Percentiles rank a stretch among this genome's conserved stretches.
These are phyloP conservation scores for Bergia sp. DNA, from an alignment of 92 coral and sea anemone species.

Conservation along the genomic window DNA sequence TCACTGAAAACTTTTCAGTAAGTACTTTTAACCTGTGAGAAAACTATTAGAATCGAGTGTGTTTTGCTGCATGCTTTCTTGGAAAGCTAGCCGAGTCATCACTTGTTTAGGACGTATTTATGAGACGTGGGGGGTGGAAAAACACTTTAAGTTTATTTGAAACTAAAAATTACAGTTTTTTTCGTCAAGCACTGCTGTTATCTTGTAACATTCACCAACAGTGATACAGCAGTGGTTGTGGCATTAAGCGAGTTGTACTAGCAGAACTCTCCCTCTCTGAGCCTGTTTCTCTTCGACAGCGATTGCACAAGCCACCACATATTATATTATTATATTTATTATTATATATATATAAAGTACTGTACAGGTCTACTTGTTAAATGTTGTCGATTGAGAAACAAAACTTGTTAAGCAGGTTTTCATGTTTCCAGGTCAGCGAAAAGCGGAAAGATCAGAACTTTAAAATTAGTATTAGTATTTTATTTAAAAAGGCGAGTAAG, in stretches of 20 bases:
- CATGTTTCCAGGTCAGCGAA: background rate
- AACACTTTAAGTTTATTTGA: background rate
- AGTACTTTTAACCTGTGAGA: background rate
- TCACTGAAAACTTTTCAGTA: background rate
- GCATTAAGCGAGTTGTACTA: background rate
- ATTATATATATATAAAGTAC: no score
- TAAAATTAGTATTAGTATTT: no score
- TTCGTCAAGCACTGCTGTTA: background rate
- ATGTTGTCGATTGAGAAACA: background rate
- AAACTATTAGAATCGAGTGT: background rate
- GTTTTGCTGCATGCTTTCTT: background rate
- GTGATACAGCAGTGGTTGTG: background rate
- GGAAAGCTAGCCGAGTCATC: no score
- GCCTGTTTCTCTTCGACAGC: no score
- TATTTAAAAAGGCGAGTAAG: background rate
- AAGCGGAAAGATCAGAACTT: background rate
- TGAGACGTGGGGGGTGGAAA: slow-evolving; percentile 12
- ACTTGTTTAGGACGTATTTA: background rate
- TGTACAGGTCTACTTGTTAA: background rate
- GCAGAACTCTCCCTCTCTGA: background rate
- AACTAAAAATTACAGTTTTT: background rate
- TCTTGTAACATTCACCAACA: no score
- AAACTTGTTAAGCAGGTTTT: background rate
- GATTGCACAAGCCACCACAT: background rate
- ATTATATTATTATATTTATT: no score